phyloP scores from a whole-genome alignment of 2,888 invertebrate genomes.

The Protonemura montana region DNA sequence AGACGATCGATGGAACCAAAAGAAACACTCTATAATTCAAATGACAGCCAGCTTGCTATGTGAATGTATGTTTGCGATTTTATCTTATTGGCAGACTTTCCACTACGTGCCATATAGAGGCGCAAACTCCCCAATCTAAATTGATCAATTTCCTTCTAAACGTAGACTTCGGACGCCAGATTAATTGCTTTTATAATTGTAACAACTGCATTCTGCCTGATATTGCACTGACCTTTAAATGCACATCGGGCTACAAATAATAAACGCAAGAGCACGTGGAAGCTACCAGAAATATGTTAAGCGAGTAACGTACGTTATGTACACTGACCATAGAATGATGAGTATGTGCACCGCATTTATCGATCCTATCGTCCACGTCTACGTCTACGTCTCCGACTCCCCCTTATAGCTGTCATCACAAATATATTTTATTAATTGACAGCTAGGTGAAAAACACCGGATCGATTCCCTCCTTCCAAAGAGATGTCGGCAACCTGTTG shows the following conservation, averaged over 20 bases:
- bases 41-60: too few species aligned
- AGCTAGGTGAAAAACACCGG: neutral
- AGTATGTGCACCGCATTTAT: neutral
- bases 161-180: neutral
- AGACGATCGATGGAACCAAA: too few species aligned
- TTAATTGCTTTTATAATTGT: neutral
- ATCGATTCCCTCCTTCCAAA: neutral
- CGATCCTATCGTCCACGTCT: neutral
- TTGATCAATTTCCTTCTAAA: neutral
- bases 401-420: neutral
- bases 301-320: neutral
- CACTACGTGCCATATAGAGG: too few species aligned
- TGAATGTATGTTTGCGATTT: too few species aligned
- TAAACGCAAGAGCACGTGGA: neutral
- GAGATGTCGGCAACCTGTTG: constrained; percentile 5
- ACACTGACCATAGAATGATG: neutral
- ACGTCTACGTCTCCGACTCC: neutral
- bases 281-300: neutral
- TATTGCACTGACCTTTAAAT: neutral
- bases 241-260: neutral
- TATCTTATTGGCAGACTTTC: too few species aligned
- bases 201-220: neutral
- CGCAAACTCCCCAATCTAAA: neutral
- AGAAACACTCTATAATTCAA: too few species aligned
- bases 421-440: constrained; percentile 3